Evolutionary conservation across 2,888 invertebrate genomes (phyloP).

Genomic region (Lycophotia porphyrea): DNA sequence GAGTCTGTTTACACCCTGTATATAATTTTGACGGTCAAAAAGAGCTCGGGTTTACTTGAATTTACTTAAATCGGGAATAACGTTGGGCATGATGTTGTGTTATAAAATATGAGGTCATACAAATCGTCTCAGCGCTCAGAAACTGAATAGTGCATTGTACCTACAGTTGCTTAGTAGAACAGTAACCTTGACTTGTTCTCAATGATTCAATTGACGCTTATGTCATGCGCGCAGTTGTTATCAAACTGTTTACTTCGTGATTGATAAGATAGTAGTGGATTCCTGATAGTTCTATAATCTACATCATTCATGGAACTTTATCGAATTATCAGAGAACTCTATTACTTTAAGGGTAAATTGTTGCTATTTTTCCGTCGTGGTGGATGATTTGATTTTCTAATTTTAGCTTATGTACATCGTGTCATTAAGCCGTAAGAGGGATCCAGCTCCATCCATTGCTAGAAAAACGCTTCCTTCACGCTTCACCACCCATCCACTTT

Average conservation of each 20-base stretch:
- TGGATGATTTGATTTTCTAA: not conserved
- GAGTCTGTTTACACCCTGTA: too few species aligned
- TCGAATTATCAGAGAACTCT: not conserved
- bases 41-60: too few species aligned
- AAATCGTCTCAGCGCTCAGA: too few species aligned
- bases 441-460: too few species aligned
- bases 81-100: too few species aligned
- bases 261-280: conserved; percentile 9
- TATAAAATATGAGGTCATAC: too few species aligned
- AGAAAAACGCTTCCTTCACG: not conserved
- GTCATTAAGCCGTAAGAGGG: too few species aligned
- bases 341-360: not conserved
- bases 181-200: conserved; percentile 4
- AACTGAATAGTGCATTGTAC: not conserved
- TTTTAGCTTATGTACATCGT: not conserved
- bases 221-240: conserved; percentile 6
- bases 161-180: not conserved
- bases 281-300: conserved; percentile 3
- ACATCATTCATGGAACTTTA: not conserved
- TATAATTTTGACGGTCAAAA: too few species aligned
- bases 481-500: not conserved
- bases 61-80: too few species aligned
- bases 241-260: not conserved
- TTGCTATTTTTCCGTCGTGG: not conserved
- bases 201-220: conserved; percentile 5